phyloP scores from a whole-genome alignment of 2,888 invertebrate genomes.

The Galerucella calmariensis region DNA sequence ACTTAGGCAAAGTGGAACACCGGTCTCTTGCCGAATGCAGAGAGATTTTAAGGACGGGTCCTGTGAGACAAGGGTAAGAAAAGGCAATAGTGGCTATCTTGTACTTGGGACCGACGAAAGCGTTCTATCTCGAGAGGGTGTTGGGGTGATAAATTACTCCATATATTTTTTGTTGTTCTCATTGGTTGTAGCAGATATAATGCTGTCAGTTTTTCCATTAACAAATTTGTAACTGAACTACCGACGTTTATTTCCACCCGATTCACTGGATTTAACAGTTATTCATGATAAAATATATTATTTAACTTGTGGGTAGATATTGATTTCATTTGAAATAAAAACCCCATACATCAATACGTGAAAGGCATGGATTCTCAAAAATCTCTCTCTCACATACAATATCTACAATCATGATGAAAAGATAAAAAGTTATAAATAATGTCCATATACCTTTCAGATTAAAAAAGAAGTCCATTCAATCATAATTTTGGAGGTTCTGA shows the following conservation, averaged over 20 bases:
- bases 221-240: background rate
- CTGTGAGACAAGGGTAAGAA: slow-evolving; percentile 50
- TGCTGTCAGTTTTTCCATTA: slow-evolving; percentile 11
- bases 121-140: slow-evolving; percentile 30
- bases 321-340: no score
- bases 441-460: no score
- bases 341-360: no score
- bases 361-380: no score
- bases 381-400: no score
- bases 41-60: slow-evolving; percentile 45
- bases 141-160: slow-evolving; percentile 39
- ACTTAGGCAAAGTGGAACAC: slow-evolving; percentile 44
- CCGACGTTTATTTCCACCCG: background rate
- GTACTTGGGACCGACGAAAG: slow-evolving; percentile 39
- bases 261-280: background rate
- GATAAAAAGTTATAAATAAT: no score
- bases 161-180: slow-evolving; percentile 36
- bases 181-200: slow-evolving; percentile 8
- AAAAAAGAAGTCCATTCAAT: no score
- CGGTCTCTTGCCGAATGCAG: slow-evolving; percentile 41
- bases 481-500: no score
- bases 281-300: background rate
- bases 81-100: slow-evolving; percentile 50
- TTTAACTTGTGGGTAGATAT: no score
- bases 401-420: no score